Evolutionary conservation across 2,888 invertebrate species (phyloP).

Genomic region (Scaptomyza cyrtandrae): DNA sequence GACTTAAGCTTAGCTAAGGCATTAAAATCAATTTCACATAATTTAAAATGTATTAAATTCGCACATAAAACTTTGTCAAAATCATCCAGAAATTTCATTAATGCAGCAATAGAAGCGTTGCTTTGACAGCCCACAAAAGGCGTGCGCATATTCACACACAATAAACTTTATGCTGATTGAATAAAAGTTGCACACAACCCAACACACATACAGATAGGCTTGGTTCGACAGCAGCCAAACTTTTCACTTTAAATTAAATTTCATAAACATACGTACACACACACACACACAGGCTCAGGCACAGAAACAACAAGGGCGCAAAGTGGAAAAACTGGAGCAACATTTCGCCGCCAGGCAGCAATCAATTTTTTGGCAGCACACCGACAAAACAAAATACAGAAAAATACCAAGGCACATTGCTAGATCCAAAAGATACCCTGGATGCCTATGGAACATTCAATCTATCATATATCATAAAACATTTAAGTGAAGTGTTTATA

Average conservation of each 20-base stretch:
- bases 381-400: constrained; percentile 1
- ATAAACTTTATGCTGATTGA: constrained; percentile 75
- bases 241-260: constrained; percentile 76
- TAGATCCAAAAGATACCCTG: constrained; percentile 17
- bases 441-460: neutral
- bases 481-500: neutral
- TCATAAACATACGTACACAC: constrained; percentile 20
- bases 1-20: constrained; percentile 26
- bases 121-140: constrained; percentile 52
- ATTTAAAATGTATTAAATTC: constrained; percentile 61
- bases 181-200: constrained; percentile 53
- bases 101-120: constrained; percentile 45
- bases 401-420: neutral
- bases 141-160: constrained; percentile 62
- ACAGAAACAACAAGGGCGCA: constrained; percentile 14
- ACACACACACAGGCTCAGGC: neutral
- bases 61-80: constrained; percentile 59
- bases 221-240: constrained; percentile 64
- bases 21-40: constrained; percentile 68
- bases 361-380: constrained; percentile 53
- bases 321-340: constrained; percentile 47
- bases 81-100: constrained; percentile 58
- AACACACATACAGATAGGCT: constrained; percentile 19
- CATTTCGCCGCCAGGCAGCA: constrained; percentile 55
- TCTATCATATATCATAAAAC: neutral